phyloP scores from a whole-genome alignment of 2,888 invertebrate genomes.

The Nomada goodeniana region DNA sequence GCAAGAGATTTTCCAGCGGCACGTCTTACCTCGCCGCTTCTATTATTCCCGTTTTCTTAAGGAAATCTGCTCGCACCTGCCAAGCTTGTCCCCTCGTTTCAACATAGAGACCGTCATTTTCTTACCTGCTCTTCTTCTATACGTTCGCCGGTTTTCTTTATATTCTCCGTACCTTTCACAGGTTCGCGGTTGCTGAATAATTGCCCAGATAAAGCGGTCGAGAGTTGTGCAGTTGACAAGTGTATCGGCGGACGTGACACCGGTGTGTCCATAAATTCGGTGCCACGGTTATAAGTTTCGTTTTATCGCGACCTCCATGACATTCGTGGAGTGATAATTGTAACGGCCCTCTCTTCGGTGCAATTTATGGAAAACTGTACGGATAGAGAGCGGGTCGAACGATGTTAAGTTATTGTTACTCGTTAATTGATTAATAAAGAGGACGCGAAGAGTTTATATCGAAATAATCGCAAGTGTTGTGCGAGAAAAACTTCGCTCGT shows the following conservation, averaged over 20 bases:
- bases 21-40: slow-evolving; percentile 21
- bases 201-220: slow-evolving; percentile 18
- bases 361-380: slow-evolving; percentile 2
- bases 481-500: no score
- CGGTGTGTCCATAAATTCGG: slow-evolving; percentile 15
- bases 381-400: neutral
- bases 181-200: slow-evolving; percentile 15
- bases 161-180: neutral
- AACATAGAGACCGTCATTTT: neutral
- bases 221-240: slow-evolving; percentile 40
- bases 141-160: neutral
- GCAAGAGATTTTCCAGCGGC: slow-evolving; percentile 30
- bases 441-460: no score
- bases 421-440: no score
- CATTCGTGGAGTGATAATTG: neutral
- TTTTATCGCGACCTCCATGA: slow-evolving; percentile 20
- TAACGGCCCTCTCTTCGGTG: neutral
- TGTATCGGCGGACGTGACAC: slow-evolving; percentile 21
- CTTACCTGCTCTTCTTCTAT: neutral
- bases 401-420: neutral
- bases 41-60: slow-evolving; percentile 37
- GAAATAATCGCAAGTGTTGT: no score
- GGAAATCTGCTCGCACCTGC: slow-evolving; percentile 29
- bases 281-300: slow-evolving; percentile 2
- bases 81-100: neutral